These are phyloP conservation scores for Lasioglossum leucozonium DNA, from an alignment of 2,888 invertebrate species.

Conservation along the genomic window DNA sequence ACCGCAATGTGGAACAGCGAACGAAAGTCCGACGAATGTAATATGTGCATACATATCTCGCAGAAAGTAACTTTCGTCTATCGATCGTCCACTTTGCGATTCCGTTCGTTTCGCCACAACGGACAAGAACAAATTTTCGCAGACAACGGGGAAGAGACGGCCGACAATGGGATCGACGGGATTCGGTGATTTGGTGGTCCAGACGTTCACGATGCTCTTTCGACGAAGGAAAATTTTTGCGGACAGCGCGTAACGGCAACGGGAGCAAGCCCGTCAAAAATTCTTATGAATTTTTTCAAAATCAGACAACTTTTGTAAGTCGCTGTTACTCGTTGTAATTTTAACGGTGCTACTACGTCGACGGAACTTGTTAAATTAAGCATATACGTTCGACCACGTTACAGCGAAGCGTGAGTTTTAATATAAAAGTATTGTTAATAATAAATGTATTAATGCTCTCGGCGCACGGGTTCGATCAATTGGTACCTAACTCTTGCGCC, in stretches of 20 bases:
- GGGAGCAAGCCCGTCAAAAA: too few relatives aligned
- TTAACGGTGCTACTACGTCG: too few relatives aligned
- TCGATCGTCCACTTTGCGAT: slow-evolving; percentile 53
- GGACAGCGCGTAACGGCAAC: too few relatives aligned
- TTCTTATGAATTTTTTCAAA: too few relatives aligned
- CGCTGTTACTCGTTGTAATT: too few relatives aligned
- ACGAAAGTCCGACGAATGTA: background rate
- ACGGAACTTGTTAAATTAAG: too few relatives aligned
- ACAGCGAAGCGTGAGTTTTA: background rate
- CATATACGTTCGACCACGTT: background rate
- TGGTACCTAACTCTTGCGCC: too few relatives aligned
- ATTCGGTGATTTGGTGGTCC: background rate
- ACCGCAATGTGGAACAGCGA: slow-evolving; percentile 60
- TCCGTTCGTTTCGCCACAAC: slow-evolving; percentile 53
- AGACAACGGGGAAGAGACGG: slow-evolving; percentile 52
- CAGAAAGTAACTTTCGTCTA: background rate
- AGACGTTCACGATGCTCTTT: slow-evolving; percentile 35
- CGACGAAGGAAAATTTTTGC: slow-evolving; percentile 40
- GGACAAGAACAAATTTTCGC: slow-evolving; percentile 55
- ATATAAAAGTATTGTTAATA: background rate
- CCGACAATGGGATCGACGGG: slow-evolving; percentile 21
- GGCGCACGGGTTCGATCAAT: too few relatives aligned
- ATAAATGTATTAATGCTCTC: too few relatives aligned
- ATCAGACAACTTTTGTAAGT: too few relatives aligned
- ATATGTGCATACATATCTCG: too few relatives aligned